Evolutionary conservation across 2,113 vertebrate species (phyloP).

Genomic region (Sclerurus mexicanus): DNA sequence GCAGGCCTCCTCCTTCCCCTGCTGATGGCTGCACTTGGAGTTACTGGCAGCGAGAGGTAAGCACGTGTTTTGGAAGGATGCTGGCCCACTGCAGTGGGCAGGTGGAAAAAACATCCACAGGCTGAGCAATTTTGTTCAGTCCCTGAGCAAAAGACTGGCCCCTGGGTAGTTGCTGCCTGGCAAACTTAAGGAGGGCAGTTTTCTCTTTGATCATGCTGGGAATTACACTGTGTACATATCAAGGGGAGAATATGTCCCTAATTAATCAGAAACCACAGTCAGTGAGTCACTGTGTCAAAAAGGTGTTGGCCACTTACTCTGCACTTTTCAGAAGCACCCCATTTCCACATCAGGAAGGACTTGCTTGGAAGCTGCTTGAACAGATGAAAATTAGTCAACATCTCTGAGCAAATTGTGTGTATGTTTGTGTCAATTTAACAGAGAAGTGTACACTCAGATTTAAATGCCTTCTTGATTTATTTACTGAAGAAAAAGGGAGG

Average conservation of each 20-base stretch:
- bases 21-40: not conserved
- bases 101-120: not conserved
- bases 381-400: not conserved
- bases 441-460: not conserved
- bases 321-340: not conserved
- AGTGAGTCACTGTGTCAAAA: not conserved
- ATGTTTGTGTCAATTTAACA: not conserved
- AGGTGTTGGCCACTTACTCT: not conserved
- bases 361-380: not conserved
- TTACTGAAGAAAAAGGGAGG: not conserved
- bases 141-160: not conserved
- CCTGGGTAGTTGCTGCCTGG: not conserved
- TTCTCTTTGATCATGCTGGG: not conserved
- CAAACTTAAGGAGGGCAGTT: not conserved
- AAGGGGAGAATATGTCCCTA: not conserved
- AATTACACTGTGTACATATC: not conserved
- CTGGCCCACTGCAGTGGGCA: not conserved
- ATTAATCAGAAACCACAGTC: not conserved
- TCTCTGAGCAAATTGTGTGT: not conserved
- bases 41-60: not conserved
- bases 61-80: not conserved
- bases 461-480: not conserved
- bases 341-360: not conserved
- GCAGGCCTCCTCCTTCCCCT: not conserved
- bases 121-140: not conserved